Conservation (phyloP, 1,140 invertebrate species). For the Hycleus phaleratus region DNA sequence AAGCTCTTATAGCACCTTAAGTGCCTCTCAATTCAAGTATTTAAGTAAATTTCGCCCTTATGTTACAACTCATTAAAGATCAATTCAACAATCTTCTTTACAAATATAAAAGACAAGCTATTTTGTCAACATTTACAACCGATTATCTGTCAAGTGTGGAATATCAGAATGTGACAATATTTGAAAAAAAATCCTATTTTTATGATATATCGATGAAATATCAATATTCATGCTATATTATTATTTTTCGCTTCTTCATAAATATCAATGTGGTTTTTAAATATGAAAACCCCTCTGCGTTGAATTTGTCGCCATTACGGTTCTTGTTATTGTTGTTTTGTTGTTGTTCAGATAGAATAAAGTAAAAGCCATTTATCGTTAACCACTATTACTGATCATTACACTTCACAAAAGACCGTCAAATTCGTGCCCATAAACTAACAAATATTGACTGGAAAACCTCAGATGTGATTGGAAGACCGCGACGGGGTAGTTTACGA, state of each 20-base stretch:
- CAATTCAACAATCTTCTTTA: no score
- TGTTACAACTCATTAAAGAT: neutral
- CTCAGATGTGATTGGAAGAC: constrained; percentile 32
- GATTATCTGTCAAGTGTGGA: no score
- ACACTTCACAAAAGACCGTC: constrained; percentile 9
- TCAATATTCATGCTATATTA: no score
- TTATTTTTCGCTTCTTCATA: no score
- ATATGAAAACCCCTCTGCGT: no score
- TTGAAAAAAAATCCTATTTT: no score
- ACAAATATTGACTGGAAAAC: constrained; percentile 36
- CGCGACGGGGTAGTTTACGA: constrained; percentile 21
- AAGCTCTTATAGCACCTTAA: constrained; percentile 31
- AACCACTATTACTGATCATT: neutral
- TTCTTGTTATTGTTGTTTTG: neutral
- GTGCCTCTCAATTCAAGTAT: constrained; percentile 27
- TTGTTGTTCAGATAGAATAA: neutral
- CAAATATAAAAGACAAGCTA: no score
- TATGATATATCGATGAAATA: no score
- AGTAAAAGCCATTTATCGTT: neutral
- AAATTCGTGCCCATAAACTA: constrained; percentile 30
- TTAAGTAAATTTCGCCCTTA: constrained; percentile 12
- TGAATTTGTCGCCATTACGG: no score
- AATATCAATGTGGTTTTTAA: no score
- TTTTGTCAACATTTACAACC: no score
- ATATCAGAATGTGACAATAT: no score